Conservation (phyloP, 1,140 invertebrate genomes). For the Papilio aristodemus region DNA sequence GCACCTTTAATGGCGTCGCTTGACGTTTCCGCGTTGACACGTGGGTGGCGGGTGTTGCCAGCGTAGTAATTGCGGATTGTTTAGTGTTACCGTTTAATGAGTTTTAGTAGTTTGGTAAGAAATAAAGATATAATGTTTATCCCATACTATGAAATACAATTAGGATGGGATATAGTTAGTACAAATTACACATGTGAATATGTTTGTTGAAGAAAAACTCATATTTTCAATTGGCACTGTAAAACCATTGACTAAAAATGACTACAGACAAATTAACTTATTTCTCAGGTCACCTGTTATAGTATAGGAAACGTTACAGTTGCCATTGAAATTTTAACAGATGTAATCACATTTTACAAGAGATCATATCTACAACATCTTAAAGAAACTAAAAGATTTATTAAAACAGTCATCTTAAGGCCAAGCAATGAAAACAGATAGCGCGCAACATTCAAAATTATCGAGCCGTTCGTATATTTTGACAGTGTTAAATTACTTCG, state of each 20-base stretch:
- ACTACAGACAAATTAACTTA: too few species aligned
- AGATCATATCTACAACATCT: not conserved
- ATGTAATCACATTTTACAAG: not conserved
- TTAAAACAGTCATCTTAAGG: not conserved
- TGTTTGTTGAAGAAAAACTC: too few species aligned
- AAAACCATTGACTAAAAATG: too few species aligned
- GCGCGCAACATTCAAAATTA: not conserved
- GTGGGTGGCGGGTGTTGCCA: conserved; percentile 35
- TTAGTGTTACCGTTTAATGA: conserved; percentile 3
- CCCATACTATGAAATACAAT: not conserved
- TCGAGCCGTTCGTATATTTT: not conserved
- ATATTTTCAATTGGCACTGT: too few species aligned
- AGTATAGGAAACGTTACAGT: too few species aligned
- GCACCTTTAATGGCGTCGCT: conserved; percentile 19
- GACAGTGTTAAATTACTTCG: conserved; percentile 23
- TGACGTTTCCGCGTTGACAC: conserved; percentile 24
- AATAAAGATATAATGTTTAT: not conserved
- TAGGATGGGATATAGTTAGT: too few species aligned
- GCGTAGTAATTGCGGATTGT: conserved; percentile 7
- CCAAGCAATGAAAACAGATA: not conserved
- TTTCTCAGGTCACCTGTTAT: too few species aligned
- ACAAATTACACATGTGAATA: too few species aligned
- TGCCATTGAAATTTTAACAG: too few species aligned
- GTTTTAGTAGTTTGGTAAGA: not conserved
- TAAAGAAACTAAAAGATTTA: not conserved